Base-by-base conservation (phyloP, 2,797 vertebrate species). In the Pangasius macronema region DNA sequence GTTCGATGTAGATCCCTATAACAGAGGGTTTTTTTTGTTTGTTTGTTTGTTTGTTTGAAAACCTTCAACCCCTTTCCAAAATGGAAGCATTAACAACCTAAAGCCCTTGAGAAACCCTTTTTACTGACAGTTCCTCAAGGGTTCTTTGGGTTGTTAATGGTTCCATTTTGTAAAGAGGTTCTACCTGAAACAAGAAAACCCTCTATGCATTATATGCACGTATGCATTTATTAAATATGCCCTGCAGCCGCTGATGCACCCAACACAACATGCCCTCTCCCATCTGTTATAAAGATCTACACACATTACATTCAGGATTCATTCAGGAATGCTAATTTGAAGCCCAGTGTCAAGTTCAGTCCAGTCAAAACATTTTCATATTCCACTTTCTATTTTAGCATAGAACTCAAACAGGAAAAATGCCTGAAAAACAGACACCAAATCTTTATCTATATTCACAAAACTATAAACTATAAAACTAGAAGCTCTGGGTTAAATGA, bases 211-310 rank as follows among this genome's bases (percentile, higher is more conserved):
- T 75, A 49, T 22, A 30, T 53, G n/a, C 51, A 33, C 22, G 9
- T 46, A 46, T 20, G 10, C 55, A 77, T 55, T 20, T 57, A 57
- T 79, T 79, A 33, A 55, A 36, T 36, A 79, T 79, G 53, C 53
- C 13, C 9, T 57, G 1, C 57, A 57, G 16, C 36, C 33, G 6
- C 18, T 46, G 53, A 7, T 79, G 7, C 61, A 49, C 57, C 24
- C 27, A 73, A 68, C 24, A 42, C 73, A 67, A 33, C 3, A 75
- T 36, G 36, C 73, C 82, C 42, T 57, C 18, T 86, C 39, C 55
- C 84, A 83, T 87, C 85, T 89, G 91, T 83, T 91, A 80, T 85
- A 80, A 63, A 51, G 33, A 83, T 87, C 87, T 86, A 82, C 53
- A 18, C 61, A n/a, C 18, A 42, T 70, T 68, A 53, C 75, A n/a